Evolutionary conservation across 2,113 vertebrate genomes (phyloP).

Genomic region (Bothrops jararaca): DNA sequence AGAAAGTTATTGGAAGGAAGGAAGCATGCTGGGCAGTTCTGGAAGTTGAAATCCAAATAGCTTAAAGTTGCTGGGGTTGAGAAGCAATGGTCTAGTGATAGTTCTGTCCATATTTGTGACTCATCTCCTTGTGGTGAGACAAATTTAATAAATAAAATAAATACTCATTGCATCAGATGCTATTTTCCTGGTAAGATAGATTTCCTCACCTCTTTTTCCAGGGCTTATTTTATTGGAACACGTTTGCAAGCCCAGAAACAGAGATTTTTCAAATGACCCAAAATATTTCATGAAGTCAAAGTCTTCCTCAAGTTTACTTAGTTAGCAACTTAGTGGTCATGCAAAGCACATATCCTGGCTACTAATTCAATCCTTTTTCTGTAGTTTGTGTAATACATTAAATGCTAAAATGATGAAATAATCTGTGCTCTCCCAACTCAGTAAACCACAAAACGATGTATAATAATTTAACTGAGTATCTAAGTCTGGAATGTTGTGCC

Average conservation of each 20-base stretch:
- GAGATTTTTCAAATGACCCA: background rate
- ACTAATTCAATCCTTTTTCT: background rate
- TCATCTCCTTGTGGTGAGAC: no score
- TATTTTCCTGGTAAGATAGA: no score
- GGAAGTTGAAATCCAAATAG: no score
- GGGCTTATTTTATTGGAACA: background rate
- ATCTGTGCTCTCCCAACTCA: no score
- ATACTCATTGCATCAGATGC: no score
- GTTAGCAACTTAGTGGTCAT: background rate
- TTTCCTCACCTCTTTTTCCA: no score
- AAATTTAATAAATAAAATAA: no score
- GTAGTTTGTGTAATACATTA: background rate
- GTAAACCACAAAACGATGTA: background rate
- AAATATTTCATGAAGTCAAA: background rate
- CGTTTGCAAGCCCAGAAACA: background rate
- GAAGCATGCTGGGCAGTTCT: no score
- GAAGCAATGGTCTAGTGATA: no score
- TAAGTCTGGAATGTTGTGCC: background rate
- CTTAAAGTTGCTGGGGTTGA: no score
- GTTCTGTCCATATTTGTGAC: no score
- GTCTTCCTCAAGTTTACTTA: background rate
- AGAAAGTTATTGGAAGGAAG: no score
- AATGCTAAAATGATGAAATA: background rate
- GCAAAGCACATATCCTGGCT: background rate
- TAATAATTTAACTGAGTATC: background rate